Conservation (phyloP, 1,140 invertebrate genomes). For the Linepithema humile region DNA sequence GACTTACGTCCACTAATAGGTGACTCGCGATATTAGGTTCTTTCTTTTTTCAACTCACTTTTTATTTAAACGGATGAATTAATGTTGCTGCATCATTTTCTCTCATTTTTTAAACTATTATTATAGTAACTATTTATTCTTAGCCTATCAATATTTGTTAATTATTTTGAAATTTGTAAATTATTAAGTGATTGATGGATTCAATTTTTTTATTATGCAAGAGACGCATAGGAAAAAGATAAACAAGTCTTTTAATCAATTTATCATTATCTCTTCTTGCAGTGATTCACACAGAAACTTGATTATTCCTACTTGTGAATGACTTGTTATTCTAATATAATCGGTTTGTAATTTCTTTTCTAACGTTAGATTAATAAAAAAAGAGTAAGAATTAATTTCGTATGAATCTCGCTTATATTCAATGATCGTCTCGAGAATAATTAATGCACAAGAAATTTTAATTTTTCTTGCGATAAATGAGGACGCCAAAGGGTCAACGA, state of each 20-base stretch:
- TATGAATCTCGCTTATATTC: neutral
- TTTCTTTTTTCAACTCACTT: neutral
- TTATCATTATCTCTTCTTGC: neutral
- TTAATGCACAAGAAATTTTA: neutral
- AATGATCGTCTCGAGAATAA: neutral
- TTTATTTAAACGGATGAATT: neutral
- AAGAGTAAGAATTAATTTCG: neutral
- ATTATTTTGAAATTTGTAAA: too few species aligned
- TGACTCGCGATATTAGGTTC: constrained; percentile 3
- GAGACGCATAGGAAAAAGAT: neutral
- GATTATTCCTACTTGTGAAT: neutral
- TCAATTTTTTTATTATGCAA: too few species aligned
- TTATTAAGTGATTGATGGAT: too few species aligned
- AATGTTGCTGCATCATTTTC: neutral
- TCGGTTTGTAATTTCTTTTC: neutral
- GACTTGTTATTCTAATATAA: neutral
- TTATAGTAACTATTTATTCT: too few species aligned
- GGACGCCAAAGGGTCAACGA: constrained; percentile 15
- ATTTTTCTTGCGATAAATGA: neutral
- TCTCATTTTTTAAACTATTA: too few species aligned
- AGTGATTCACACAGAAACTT: neutral
- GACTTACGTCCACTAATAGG: constrained; percentile 9
- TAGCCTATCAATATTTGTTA: too few species aligned
- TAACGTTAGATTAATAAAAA: neutral
- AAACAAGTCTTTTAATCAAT: neutral